Evolutionary conservation across 2,888 invertebrate genomes (phyloP), one percentile per base, ranked within the genome.

Genomic region (Drosophila ochracea): DNA sequence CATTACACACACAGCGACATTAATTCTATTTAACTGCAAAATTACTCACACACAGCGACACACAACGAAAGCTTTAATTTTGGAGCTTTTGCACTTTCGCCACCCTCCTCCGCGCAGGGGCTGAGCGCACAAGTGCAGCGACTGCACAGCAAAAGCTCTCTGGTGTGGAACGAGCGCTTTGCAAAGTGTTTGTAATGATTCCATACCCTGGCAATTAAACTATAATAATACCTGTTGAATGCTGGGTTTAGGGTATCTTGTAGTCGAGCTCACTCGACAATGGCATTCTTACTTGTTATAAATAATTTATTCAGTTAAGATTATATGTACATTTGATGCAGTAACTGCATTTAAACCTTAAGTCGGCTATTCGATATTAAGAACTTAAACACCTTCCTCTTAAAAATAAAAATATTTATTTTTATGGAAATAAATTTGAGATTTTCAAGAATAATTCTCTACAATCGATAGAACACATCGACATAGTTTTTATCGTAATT

Each of bases 1-100:
- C 47, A 16, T 47, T 9, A 47, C 19, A 35, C 57, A 16, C 39
- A 54, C 60, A 43, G 35, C 47, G 50, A 30, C 58, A 49, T 78
- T 83, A 84, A 87, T 88, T 83, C 54, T 79, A 70, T 83, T 88
- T 79, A 84, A 71, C 71, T 73, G 74, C 70, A 77, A 77, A 87
- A 81, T 88, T 85, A 68, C 81, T 65, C 60, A 49, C 33, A 19
- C 63, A 25, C 58, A 64, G 39, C 55, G 25, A 37, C 28, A 57
- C 31, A 53, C 13, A 31, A 3, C n/a, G 5, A 28, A 50, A 28
- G 31, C 19, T 16, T 25, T 47, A 68, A 68, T 78, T 68, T 55
- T 39, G n/a, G 21, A 53, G 39, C 55, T 62, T 62, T 39, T 30
- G 33, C 30, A 30, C 28, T 55, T 43, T 55, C 35, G 9, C 43